Evolutionary conservation across 2,888 invertebrate species (phyloP).

Genomic region (Pseudeuparius sepicola): DNA sequence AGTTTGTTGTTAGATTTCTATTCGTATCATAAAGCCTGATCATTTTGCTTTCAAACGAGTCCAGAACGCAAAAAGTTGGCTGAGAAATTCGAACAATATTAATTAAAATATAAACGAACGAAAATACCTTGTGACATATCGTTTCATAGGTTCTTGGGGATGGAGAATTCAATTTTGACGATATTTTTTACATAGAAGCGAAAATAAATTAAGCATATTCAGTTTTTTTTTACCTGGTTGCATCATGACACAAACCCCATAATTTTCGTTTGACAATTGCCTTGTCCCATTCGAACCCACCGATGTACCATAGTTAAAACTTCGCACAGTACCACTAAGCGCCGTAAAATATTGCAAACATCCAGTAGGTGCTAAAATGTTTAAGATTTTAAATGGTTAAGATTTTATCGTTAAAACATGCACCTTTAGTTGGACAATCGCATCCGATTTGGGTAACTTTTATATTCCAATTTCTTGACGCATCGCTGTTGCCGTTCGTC

Average conservation of each 20-base stretch:
- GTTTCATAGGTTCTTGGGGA: too few relatives aligned
- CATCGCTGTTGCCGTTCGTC: constrained; percentile 49
- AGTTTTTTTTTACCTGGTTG: constrained; percentile 39
- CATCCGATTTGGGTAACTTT: constrained; percentile 63
- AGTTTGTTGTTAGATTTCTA: too few relatives aligned
- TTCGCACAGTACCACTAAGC: constrained; percentile 50
- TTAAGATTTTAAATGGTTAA: background rate
- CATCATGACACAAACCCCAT: constrained; percentile 68
- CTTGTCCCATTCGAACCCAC: constrained; percentile 46
- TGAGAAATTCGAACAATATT: too few relatives aligned
- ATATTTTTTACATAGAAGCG: too few relatives aligned
- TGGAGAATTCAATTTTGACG: too few relatives aligned
- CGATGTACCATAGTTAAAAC: constrained; percentile 63
- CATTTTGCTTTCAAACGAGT: too few relatives aligned
- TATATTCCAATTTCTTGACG: constrained; percentile 64
- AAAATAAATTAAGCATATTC: too few relatives aligned
- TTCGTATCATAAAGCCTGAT: too few relatives aligned
- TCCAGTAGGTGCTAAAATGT: constrained; percentile 56
- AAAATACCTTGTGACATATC: too few relatives aligned
- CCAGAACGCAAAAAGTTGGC: too few relatives aligned
- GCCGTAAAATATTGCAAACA: constrained; percentile 64
- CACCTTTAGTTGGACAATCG: constrained; percentile 56
- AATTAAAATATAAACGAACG: too few relatives aligned
- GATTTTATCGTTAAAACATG: constrained; percentile 13
- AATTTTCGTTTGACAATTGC: constrained; percentile 59